Base-by-base conservation (phyloP, 2,113 vertebrate species). In the Myotis davidii region DNA sequence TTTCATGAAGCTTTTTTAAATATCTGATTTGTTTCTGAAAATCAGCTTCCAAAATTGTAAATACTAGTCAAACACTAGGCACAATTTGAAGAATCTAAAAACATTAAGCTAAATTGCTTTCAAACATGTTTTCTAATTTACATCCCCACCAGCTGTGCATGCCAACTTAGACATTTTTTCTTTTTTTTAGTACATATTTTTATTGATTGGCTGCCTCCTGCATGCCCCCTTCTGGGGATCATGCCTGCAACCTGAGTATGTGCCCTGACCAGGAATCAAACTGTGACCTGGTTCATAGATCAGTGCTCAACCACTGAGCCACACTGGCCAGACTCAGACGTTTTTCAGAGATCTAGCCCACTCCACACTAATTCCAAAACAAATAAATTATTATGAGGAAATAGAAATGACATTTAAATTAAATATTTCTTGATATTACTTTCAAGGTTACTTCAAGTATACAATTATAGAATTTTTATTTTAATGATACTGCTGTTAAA, bases 391-490 rank as follows among this genome's bases (percentile, higher is more conserved):
- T 79, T 73, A 18, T 88, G 56, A 92, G 48, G 14, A 78, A 83
- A 61, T 50, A 88, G 79, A 86, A 64, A 88, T 56, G 29, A 48
- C 20, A 91, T 91, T 79, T 88, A 84, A 17, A 18, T 25, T 85
- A 91, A 77, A 65, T 92, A 21, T 18, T 83, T 77, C 6, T 54
- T 78, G 21, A 37, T 56, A 85, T 45, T 73, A 61, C 37, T 96
- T 59, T 94, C 25, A 83, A 56, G 73, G 42, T 92, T 54, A 83
- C n/a, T 88, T 84, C 50, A 96, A 84, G 27, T 81, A 93, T 45
- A 37, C 27, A 87, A 84, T 88, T 85, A 61, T 11, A 59, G 45
- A 82, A 39, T 32, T 83, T 72, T 85, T 27, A 79, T 69, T 74
- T 70, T 82, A 85, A 90, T 86, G 5, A 29, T 29, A 32, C 52